phyloP scores from a whole-genome alignment of 2,888 invertebrate species.

The Apamea crenata region DNA sequence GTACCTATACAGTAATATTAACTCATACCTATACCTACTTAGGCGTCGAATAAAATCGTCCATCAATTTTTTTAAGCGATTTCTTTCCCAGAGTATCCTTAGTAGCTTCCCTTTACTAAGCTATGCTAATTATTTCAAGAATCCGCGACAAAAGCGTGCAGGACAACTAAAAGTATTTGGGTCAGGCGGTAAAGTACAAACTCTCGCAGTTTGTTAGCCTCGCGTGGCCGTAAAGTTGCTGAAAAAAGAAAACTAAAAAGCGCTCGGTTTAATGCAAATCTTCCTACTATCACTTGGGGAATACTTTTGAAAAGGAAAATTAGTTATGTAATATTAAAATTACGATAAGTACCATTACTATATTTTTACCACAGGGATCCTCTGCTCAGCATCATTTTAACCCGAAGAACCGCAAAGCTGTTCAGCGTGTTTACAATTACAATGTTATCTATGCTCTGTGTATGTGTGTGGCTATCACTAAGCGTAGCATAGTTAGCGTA shows the following conservation, averaged over 20 bases:
- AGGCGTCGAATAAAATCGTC: too few species aligned
- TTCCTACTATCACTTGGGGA: conserved; percentile 18
- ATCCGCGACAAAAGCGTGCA: conserved; percentile 53
- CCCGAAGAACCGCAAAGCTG: too few species aligned
- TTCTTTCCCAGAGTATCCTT: neutral
- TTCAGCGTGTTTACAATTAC: too few species aligned
- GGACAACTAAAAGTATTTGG: conserved; percentile 64
- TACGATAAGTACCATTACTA: neutral
- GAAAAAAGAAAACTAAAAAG: conserved; percentile 28
- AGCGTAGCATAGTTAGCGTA: too few species aligned
- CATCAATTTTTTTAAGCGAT: neutral
- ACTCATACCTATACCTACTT: too few species aligned
- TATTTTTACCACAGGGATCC: neutral
- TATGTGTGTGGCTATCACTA: too few species aligned
- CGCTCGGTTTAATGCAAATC: conserved; percentile 11
- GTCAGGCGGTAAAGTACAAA: conserved; percentile 62
- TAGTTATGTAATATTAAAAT: neutral
- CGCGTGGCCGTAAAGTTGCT: conserved; percentile 44
- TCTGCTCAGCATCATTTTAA: neutral
- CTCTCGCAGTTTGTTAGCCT: conserved; percentile 56
- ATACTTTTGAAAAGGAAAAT: conserved; percentile 1
- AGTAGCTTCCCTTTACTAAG: neutral
- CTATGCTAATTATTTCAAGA: conserved; percentile 45
- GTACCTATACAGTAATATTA: too few species aligned
- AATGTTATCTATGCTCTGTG: too few species aligned